A percentile compares a stretch with the other conserved stretches of the same genome.
phyloP scores from a whole-genome alignment of 2,888 invertebrate species.

The Andrena dorsata region DNA sequence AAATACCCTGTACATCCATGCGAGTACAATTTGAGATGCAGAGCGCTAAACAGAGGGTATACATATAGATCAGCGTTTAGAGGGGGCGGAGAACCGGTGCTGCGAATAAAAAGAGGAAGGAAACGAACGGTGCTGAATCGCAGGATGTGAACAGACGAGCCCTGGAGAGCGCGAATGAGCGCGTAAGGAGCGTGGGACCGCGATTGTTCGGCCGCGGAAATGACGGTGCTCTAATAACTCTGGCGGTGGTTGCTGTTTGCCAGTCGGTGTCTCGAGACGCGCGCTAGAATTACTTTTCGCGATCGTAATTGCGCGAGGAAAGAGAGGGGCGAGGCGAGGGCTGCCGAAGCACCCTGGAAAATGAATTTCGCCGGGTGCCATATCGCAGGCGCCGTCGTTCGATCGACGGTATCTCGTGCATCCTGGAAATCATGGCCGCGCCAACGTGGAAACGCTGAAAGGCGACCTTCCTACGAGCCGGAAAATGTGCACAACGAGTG shows the following conservation, averaged over 20 bases:
- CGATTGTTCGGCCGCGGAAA: conserved; percentile 76
- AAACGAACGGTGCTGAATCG: conserved; percentile 79
- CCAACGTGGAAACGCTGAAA: not conserved
- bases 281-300: conserved; percentile 48
- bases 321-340: not conserved
- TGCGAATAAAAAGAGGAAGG: conserved; percentile 72
- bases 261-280: conserved; percentile 29
- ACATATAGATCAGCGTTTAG: not conserved
- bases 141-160: conserved; percentile 82
- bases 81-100: conserved; percentile 21
- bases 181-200: conserved; percentile 76
- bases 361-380: conserved; percentile 20
- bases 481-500: not conserved
- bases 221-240: conserved; percentile 65
- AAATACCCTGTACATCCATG: no score
- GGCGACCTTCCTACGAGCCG: not conserved
- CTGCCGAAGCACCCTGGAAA: conserved; percentile 13
- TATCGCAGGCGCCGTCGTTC: conserved; percentile 1
- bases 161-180: conserved; percentile 69
- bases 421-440: conserved; percentile 2
- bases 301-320: conserved; percentile 45
- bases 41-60: not conserved
- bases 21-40: no score
- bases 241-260: conserved; percentile 41
- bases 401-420: not conserved